Base-by-base conservation (phyloP, 2,888 invertebrate genomes). In the Rhagonycha fulva region DNA sequence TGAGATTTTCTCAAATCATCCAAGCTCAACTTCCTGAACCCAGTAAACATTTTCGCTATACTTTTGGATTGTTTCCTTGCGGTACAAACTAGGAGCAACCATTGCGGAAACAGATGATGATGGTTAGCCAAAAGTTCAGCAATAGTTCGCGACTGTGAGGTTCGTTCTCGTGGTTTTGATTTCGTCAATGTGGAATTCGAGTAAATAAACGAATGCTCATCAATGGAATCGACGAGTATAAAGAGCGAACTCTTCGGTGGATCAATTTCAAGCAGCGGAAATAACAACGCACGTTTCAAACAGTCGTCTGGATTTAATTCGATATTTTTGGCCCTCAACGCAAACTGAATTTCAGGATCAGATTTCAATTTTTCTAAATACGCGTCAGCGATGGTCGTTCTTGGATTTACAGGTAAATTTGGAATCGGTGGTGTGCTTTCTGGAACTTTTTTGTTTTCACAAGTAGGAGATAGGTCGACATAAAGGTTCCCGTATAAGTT, bases 251-350 rank as follows among this genome's bases (percentile, higher is more conserved):
- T 94, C 85, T 96, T 95, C 0, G 97, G 97, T 3, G 96, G 94
- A 76, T 94, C 95, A 9, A 98, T 92, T 85, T 96, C 95, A 62
- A 96, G 87, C 28, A 98, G 89, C 0, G 98, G 98, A 83, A 96
- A 95, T 14, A 98, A 88, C 0, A 98, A 89, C 0, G 96, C 95
- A 84, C 95, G 93, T 84, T 96, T 96, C 85, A 98, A 94, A 72
- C 97, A 96, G 83, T 97, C 96, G 83, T 98, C 98, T 0, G 98
- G 97, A 84, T 96, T 95, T 83, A 93, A 92, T 83, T 97, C 96
- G 82, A 96, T 91, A 79, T 95, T 94, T 76, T 95, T 94, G 0
- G 95, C 94, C 47, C 93, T 90, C 47, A 97, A 88, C 0, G 95
- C 94, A 81, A 94, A 84, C 81, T 95, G 94, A 68, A 97, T 94